Conservation (phyloP, 2,113 vertebrate species). For the Vulpes lagopus region DNA sequence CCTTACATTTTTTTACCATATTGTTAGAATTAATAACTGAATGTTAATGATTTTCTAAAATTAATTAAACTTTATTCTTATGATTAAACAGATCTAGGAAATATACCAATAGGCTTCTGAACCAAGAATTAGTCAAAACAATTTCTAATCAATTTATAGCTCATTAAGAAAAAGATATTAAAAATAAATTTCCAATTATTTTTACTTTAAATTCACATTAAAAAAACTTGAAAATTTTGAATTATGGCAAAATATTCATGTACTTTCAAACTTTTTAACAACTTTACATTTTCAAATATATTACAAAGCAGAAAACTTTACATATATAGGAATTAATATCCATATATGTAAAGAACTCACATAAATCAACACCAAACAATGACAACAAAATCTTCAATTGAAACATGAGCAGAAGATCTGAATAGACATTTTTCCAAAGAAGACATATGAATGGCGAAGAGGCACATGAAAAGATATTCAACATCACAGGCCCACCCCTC, state of each 20-base stretch:
- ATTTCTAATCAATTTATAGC: neutral
- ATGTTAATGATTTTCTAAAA: neutral
- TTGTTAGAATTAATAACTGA: neutral
- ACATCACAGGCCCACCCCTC: neutral
- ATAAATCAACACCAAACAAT: neutral
- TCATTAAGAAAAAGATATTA: neutral
- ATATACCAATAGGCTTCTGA: neutral
- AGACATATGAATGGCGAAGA: neutral
- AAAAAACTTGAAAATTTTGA: neutral
- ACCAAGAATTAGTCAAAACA: neutral
- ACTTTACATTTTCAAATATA: no score
- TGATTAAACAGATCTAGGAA: neutral
- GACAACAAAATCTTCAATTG: neutral
- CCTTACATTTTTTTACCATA: neutral
- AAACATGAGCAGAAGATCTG: neutral
- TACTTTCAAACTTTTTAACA: no score
- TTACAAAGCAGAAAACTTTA: no score
- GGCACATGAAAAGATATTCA: neutral
- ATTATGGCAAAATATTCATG: neutral
- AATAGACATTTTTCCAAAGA: neutral
- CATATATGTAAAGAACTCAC: neutral
- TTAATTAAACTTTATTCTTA: neutral
- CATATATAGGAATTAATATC: neutral
- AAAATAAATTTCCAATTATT: neutral
- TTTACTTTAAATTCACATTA: neutral